Percentiles rank a stretch among this genome's conserved stretches.
Conservation (phyloP, 2,797 vertebrate species). For the Bufotes viridis region DNA sequence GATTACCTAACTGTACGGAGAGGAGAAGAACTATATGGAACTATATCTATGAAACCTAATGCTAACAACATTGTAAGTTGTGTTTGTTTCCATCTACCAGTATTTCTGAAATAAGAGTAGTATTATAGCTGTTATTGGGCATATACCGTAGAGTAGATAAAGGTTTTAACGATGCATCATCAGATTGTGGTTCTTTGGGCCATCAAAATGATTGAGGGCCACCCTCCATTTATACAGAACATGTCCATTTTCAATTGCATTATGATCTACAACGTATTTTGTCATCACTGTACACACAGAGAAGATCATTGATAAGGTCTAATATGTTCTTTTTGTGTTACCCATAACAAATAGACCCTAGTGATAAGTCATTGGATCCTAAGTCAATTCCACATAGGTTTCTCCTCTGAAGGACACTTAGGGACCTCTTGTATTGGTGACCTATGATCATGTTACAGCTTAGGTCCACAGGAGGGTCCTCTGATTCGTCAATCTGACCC, state of each 20-base stretch:
- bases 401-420: no score
- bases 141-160: neutral
- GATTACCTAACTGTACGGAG: constrained; percentile 94
- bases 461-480: no score
- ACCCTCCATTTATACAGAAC: neutral
- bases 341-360: no score
- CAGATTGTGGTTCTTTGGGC: neutral
- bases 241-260: neutral
- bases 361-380: no score
- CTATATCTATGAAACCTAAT: constrained; percentile 94
- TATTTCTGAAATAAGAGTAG: neutral
- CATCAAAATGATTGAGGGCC: neutral
- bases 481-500: no score
- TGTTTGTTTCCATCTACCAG: neutral
- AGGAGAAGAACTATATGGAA: constrained; percentile 93
- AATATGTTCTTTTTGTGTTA: no score
- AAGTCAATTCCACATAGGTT: neutral
- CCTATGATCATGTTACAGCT: no score
- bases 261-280: no score
- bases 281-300: no score
- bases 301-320: no score
- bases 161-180: neutral
- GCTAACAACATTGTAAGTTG: constrained; percentile 93
- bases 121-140: neutral
- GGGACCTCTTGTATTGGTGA: no score